Evolutionary conservation across 2,797 vertebrate genomes (phyloP).

Genomic region (Steatocranus sp.): DNA sequence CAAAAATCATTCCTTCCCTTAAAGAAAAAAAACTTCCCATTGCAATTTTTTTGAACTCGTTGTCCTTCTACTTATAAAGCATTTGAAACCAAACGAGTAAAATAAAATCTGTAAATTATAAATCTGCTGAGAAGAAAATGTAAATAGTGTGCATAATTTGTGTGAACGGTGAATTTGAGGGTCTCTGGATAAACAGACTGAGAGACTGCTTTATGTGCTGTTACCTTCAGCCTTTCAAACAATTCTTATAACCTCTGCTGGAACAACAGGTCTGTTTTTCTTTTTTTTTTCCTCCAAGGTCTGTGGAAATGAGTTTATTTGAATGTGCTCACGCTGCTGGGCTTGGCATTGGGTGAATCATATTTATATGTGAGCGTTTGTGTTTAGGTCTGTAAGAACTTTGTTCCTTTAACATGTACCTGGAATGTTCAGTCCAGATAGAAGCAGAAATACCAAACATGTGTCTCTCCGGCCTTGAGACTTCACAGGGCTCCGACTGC

Average conservation of each 20-base stretch:
- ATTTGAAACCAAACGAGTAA: background rate
- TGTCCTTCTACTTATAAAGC: background rate
- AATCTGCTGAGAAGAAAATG: background rate
- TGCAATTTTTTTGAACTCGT: background rate
- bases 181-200: constrained; percentile 7
- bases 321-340: constrained; percentile 28
- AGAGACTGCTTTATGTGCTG: background rate
- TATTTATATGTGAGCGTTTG: constrained; percentile 55
- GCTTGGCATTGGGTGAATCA: constrained; percentile 40
- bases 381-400: constrained; percentile 50
- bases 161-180: background rate
- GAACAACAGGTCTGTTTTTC: constrained; percentile 60
- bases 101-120: background rate
- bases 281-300: constrained; percentile 59
- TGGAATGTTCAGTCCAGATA: constrained; percentile 52
- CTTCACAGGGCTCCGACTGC: constrained; percentile 60
- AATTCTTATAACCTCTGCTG: constrained; percentile 22
- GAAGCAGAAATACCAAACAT: constrained; percentile 65
- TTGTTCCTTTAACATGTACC: constrained; percentile 55
- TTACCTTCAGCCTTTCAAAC: constrained; percentile 45
- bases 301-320: constrained; percentile 61
- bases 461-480: constrained; percentile 69
- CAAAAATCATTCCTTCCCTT: constrained; percentile 14
- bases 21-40: background rate
- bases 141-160: background rate